phyloP scores from a whole-genome alignment of 1,140 invertebrate genomes.

The Neodiprion lecontei region DNA sequence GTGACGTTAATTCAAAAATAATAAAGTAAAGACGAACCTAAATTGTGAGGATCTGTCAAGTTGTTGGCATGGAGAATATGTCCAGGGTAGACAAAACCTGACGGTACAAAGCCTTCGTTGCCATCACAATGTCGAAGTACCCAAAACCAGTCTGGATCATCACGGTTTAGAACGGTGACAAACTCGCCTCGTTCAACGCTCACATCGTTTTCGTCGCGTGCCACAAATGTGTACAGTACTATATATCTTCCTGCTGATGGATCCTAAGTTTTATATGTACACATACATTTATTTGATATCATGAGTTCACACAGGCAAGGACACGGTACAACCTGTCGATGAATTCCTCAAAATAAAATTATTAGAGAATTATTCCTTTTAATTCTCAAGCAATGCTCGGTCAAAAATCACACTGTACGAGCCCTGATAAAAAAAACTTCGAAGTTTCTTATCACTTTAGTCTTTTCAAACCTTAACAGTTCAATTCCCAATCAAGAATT shows the following conservation, averaged over 20 bases:
- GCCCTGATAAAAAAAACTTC: no score
- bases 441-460: no score
- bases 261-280: constrained; percentile 62
- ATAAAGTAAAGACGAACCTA: constrained; percentile 41
- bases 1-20: background rate
- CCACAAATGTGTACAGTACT: constrained; percentile 91
- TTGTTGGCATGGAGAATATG: constrained; percentile 58
- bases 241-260: constrained; percentile 86
- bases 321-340: no score
- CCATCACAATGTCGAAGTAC: constrained; percentile 86
- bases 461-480: no score
- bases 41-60: constrained; percentile 49
- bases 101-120: constrained; percentile 94
- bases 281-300: background rate
- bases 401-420: no score
- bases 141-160: constrained; percentile 97
- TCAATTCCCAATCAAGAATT: background rate
- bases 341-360: no score
- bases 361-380: no score
- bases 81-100: constrained; percentile 91
- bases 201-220: constrained; percentile 92
- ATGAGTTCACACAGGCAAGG: background rate
- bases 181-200: constrained; percentile 93
- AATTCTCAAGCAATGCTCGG: no score
- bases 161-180: constrained; percentile 91